A percentile compares a stretch with the other conserved stretches of the same genome.
These are phyloP conservation scores for Macrophya annulata DNA, from an alignment of 2,888 invertebrate genomes.

Conservation along the genomic window DNA sequence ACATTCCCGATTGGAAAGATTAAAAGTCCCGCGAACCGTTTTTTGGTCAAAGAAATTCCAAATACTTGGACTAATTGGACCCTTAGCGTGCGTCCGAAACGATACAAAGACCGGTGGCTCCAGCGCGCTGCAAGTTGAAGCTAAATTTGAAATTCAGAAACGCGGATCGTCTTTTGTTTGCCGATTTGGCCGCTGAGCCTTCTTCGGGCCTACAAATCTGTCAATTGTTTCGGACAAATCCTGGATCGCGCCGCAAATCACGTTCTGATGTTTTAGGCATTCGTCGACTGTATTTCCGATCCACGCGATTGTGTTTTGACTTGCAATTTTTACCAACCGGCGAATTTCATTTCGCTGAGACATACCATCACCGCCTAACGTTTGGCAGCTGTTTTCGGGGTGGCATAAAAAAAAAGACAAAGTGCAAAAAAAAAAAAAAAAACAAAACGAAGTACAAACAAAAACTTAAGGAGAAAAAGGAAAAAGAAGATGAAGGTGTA, in stretches of 20 bases:
- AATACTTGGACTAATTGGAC: slow-evolving; percentile 79
- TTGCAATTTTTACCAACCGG: slow-evolving; percentile 29
- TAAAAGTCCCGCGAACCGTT: slow-evolving; percentile 63
- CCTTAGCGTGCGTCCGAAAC: slow-evolving; percentile 71
- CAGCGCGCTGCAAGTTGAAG: background rate
- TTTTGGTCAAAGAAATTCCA: slow-evolving; percentile 75
- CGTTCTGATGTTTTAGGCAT: slow-evolving; percentile 55
- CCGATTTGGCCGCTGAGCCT: slow-evolving; percentile 60
- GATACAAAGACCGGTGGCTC: slow-evolving; percentile 64
- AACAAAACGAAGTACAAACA: background rate
- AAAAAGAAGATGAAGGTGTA: slow-evolving; percentile 60
- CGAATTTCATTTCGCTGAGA: slow-evolving; percentile 28
- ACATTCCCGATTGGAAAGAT: slow-evolving; percentile 69
- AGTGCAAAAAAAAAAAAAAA: background rate
- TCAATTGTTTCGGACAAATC: slow-evolving; percentile 79
- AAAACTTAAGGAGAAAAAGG: background rate
- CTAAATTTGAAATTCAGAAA: slow-evolving; percentile 78
- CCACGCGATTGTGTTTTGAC: slow-evolving; percentile 48
- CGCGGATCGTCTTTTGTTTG: slow-evolving; percentile 65
- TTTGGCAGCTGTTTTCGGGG: slow-evolving; percentile 43
- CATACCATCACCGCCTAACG: background rate
- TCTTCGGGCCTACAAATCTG: slow-evolving; percentile 76
- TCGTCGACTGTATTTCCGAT: slow-evolving; percentile 37
- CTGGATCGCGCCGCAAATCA: slow-evolving; percentile 60
- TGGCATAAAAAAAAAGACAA: background rate